Percentiles rank a stretch among this genome's conserved stretches.
These are phyloP conservation scores for Ferdinandea cuprea DNA, from an alignment of 2,888 invertebrate species.

Conservation along the genomic window DNA sequence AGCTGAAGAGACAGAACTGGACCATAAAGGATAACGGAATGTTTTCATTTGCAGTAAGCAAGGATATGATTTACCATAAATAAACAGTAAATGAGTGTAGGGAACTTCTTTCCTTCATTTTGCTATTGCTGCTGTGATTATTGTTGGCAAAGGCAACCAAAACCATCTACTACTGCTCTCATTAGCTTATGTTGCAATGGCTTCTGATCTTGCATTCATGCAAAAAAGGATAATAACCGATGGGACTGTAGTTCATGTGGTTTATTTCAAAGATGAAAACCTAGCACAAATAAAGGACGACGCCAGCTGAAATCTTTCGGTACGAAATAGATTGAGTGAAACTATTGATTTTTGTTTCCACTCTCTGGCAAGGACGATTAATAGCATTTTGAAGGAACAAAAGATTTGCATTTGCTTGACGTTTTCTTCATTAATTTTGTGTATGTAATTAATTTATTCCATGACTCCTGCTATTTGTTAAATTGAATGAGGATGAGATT, in stretches of 20 bases:
- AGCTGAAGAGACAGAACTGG: slow-evolving; percentile 14
- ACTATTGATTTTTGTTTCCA: slow-evolving; percentile 22
- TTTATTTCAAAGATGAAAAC: slow-evolving; percentile 11
- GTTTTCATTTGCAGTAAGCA: slow-evolving; percentile 40
- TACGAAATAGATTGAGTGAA: neutral
- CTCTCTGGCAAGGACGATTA: slow-evolving; percentile 34
- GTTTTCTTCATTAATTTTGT: slow-evolving; percentile 45
- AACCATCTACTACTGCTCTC: slow-evolving; percentile 17
- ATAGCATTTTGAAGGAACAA: slow-evolving; percentile 53
- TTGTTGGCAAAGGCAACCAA: slow-evolving; percentile 24
- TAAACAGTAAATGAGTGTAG: slow-evolving; percentile 36
- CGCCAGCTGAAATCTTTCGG: slow-evolving; percentile 12
- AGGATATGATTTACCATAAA: slow-evolving; percentile 43
- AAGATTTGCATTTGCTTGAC: slow-evolving; percentile 48
- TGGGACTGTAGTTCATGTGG: slow-evolving; percentile 22
- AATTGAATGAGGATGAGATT: neutral
- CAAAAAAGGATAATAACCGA: neutral
- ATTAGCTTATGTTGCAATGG: slow-evolving; percentile 13
- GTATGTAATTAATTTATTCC: slow-evolving; percentile 46
- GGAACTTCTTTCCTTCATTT: neutral
- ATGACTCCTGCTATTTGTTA: slow-evolving; percentile 42
- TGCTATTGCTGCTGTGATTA: too few species aligned
- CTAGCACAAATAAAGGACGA: slow-evolving; percentile 4
- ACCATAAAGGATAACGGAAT: slow-evolving; percentile 56
- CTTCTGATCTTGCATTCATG: neutral